Evolutionary conservation across 2,113 vertebrate genomes (phyloP).

Genomic region (Ptyas mucosa): DNA sequence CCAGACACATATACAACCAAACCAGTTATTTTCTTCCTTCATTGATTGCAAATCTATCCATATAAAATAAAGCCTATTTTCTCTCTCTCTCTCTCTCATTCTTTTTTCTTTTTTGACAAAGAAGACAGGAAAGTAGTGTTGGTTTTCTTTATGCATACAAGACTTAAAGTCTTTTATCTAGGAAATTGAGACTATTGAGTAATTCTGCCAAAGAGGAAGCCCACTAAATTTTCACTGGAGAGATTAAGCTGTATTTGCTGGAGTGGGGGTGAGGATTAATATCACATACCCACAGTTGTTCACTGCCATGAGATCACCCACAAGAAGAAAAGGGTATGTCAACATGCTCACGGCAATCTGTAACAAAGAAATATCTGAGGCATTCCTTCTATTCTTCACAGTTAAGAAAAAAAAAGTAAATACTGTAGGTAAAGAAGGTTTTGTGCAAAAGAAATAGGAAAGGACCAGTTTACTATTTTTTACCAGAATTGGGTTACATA

Average conservation of each 20-base stretch:
- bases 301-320: conserved; percentile 86
- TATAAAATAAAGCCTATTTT: neutral
- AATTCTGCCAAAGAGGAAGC: neutral
- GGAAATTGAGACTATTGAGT: conserved; percentile 9
- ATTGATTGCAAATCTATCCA: neutral
- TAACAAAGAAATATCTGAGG: conserved; percentile 44
- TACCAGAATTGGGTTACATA: neutral
- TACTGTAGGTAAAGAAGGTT: neutral
- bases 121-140: neutral
- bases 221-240: neutral
- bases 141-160: conserved; percentile 28
- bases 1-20: neutral
- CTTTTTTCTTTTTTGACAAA: neutral
- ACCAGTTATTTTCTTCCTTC: neutral
- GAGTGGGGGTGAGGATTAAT: neutral
- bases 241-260: neutral
- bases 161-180: conserved; percentile 35
- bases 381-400: neutral
- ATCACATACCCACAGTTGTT: conserved; percentile 88
- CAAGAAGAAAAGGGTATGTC: conserved; percentile 85
- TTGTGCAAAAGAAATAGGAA: neutral
- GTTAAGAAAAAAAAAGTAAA: neutral
- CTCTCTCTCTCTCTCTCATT: neutral
- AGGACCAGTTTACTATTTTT: neutral
- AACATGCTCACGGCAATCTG: conserved; percentile 86